These are phyloP conservation scores for Sebastes diploproa DNA, from an alignment of 2,797 vertebrate genomes.

Conservation along the genomic window DNA sequence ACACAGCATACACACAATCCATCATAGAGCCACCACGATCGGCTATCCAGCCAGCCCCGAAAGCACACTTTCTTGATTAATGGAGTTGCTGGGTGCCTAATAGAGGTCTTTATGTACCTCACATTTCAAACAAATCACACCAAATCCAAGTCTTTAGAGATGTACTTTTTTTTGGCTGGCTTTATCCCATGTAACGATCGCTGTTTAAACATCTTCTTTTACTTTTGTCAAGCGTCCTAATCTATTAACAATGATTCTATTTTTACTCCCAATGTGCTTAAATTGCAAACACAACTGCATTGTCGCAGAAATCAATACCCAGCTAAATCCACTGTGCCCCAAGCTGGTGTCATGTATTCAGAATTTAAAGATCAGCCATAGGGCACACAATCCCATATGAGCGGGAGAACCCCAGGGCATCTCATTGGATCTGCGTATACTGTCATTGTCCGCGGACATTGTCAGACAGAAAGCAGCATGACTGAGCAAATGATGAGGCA, in stretches of 20 bases:
- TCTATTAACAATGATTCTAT: constrained; percentile 22
- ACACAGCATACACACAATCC: constrained; percentile 50
- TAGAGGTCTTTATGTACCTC: constrained; percentile 44
- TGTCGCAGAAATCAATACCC: constrained; percentile 56
- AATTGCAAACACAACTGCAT: constrained; percentile 29
- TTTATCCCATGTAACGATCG: background rate
- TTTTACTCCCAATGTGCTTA: constrained; percentile 19
- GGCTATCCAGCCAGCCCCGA: constrained; percentile 37
- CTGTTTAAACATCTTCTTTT: constrained; percentile 12
- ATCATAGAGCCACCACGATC: constrained; percentile 47
- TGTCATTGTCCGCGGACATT: constrained; percentile 32
- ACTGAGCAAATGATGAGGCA: constrained; percentile 47
- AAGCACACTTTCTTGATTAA: constrained; percentile 59
- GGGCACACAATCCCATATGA: background rate
- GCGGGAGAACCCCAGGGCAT: constrained; percentile 12
- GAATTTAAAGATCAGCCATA: constrained; percentile 28
- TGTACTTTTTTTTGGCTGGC: background rate
- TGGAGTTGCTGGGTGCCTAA: constrained; percentile 44
- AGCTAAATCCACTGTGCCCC: constrained; percentile 23
- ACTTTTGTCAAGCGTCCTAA: background rate
- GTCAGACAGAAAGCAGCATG: constrained; percentile 39
- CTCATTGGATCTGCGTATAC: constrained; percentile 25
- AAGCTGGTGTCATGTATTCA: constrained; percentile 12
- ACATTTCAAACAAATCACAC: constrained; percentile 43
- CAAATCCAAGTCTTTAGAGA: constrained; percentile 8